Conservation (phyloP, 2,113 vertebrate species). For the Aspiorhynchus laticeps region DNA sequence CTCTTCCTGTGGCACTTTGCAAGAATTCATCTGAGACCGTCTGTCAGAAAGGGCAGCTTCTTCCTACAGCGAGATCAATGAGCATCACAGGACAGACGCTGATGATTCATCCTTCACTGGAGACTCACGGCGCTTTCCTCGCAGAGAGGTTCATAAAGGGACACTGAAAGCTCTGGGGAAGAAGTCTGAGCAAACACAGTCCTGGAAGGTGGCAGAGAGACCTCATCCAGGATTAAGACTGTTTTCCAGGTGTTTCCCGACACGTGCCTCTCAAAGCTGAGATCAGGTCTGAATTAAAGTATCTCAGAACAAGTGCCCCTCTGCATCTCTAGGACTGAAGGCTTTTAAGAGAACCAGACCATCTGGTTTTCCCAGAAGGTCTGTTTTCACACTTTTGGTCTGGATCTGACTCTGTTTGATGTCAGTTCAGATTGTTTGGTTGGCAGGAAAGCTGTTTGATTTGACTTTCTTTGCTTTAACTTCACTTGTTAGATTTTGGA, state of each 20-base stretch:
- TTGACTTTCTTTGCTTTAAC: not conserved
- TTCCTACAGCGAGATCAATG: too few relatives aligned
- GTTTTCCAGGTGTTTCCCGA: constrained; percentile 5
- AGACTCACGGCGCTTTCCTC: not conserved
- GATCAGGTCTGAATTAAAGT: not conserved
- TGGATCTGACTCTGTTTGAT: not conserved
- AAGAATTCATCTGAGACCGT: too few relatives aligned
- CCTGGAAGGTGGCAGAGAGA: not conserved
- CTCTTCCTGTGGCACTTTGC: too few relatives aligned
- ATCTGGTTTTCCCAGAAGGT: not conserved
- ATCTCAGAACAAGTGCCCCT: not conserved
- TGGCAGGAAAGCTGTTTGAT: not conserved
- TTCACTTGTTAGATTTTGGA: not conserved
- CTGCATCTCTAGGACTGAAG: not conserved
- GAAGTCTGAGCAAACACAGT: not conserved
- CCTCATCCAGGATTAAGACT: not conserved
- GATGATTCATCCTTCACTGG: constrained; percentile 5
- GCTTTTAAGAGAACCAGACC: not conserved
- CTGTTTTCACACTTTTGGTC: not conserved
- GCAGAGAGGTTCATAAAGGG: not conserved
- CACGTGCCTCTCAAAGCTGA: not conserved
- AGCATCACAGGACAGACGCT: too few relatives aligned
- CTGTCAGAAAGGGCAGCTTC: too few relatives aligned
- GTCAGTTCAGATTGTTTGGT: not conserved
- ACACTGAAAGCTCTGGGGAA: not conserved